Conservation (phyloP, 2,797 vertebrate species). For the Enteromius anoplus region DNA sequence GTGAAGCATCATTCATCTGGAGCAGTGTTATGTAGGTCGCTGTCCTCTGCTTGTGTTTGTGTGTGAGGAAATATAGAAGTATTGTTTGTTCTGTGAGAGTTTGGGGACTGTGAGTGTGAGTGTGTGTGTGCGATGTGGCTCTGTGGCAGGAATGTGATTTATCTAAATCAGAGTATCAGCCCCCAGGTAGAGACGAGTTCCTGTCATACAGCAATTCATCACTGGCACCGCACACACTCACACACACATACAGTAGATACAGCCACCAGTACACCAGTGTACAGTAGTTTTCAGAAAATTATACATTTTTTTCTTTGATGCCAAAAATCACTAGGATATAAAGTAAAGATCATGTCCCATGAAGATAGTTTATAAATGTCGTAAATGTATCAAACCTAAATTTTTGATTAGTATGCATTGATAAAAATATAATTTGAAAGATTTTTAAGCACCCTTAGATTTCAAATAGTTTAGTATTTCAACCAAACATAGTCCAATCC, state of each 20-base stretch:
- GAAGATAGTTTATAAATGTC: too few species aligned
- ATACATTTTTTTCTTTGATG: too few species aligned
- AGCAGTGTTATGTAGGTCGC: constrained; percentile 13
- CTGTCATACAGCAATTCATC: constrained; percentile 71
- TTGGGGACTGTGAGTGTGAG: background rate
- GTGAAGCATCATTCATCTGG: background rate
- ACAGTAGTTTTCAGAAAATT: background rate
- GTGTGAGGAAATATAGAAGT: constrained; percentile 1
- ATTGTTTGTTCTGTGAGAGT: constrained; percentile 35
- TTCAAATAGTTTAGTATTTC: too few species aligned
- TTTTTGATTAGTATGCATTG: too few species aligned
- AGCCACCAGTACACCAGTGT: background rate
- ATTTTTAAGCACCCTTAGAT: too few species aligned
- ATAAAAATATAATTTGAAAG: too few species aligned
- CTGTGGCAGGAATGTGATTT: constrained; percentile 62
- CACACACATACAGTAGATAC: background rate
- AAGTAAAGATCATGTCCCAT: too few species aligned
- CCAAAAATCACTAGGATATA: too few species aligned
- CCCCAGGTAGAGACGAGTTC: constrained; percentile 63
- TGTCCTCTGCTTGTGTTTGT: constrained; percentile 7
- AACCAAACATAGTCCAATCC: too few species aligned
- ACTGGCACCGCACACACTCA: constrained; percentile 53
- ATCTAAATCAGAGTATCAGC: constrained; percentile 69
- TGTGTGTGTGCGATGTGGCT: background rate
- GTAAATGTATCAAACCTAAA: too few species aligned